These are phyloP conservation scores for Podilymbus podiceps DNA, from an alignment of 2,113 vertebrate species.

Conservation along the genomic window DNA sequence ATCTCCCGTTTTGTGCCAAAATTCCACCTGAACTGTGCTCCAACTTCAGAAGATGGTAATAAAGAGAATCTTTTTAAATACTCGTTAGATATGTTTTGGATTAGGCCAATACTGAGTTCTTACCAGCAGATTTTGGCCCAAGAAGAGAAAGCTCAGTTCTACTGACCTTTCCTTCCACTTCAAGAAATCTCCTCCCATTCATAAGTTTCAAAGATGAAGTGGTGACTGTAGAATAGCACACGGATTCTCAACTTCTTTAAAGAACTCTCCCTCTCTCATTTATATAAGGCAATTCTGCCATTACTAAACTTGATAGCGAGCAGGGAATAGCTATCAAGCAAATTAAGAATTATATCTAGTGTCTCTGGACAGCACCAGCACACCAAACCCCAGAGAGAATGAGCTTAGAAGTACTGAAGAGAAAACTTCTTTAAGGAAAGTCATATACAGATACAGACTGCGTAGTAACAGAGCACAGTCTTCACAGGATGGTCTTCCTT, in stretches of 20 bases:
- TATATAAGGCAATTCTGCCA: background rate
- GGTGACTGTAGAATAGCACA: background rate
- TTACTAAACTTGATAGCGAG: background rate
- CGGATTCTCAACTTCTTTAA: background rate
- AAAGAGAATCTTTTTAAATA: background rate
- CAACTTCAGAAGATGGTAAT: background rate
- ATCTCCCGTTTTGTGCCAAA: background rate
- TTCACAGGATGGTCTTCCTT: background rate
- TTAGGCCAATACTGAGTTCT: background rate
- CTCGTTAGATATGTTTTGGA: background rate
- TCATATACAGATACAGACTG: background rate
- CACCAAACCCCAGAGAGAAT: background rate
- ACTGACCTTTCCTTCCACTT: background rate
- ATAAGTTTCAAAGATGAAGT: background rate
- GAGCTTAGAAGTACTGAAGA: background rate
- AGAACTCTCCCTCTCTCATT: background rate
- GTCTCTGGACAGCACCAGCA: background rate
- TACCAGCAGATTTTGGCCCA: background rate
- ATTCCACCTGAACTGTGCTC: background rate
- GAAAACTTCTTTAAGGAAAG: background rate
- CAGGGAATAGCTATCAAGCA: background rate
- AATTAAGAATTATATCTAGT: background rate
- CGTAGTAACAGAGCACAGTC: background rate
- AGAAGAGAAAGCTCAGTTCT: background rate
- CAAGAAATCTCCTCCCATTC: background rate